Conservation (phyloP, 2,113 vertebrate genomes). For the Columbina picui region DNA sequence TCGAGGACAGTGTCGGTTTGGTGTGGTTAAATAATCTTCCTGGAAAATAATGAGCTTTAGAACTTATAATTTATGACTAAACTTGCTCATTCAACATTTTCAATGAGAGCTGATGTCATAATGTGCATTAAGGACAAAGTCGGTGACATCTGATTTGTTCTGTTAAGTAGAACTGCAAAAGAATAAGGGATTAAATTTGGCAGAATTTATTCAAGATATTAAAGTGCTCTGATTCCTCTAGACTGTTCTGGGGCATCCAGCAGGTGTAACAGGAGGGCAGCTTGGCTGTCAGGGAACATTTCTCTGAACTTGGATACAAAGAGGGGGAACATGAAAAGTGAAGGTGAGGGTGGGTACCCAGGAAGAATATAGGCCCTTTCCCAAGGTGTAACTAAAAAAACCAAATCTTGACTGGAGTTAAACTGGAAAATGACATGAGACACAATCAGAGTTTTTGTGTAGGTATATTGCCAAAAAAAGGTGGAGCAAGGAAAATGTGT, state of each 20-base stretch:
- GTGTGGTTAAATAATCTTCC: not conserved
- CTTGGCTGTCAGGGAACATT: not conserved
- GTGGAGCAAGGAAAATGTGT: not conserved
- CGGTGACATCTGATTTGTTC: not conserved
- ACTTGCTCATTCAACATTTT: not conserved
- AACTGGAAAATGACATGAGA: not conserved
- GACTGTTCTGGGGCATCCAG: not conserved
- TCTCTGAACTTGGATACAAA: not conserved
- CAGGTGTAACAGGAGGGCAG: not conserved
- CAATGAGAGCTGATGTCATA: not conserved
- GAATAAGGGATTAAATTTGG: not conserved
- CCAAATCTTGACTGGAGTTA: not conserved
- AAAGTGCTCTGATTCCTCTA: not conserved
- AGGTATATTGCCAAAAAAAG: not conserved
- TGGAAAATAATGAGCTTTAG: constrained; percentile 11
- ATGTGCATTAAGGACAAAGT: not conserved
- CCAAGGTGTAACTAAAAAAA: not conserved
- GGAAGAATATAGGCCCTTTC: not conserved
- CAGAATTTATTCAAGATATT: not conserved
- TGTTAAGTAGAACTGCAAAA: not conserved
- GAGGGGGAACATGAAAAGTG: not conserved
- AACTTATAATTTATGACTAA: constrained; percentile 3
- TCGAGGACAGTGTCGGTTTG: not conserved
- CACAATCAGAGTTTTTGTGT: accelerated
- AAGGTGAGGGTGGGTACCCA: not conserved